Percentiles rank a stretch among this genome's conserved stretches.
These are phyloP conservation scores for Glyphotaelius pellucidus DNA, from an alignment of 2,888 invertebrate species.

Conservation along the genomic window DNA sequence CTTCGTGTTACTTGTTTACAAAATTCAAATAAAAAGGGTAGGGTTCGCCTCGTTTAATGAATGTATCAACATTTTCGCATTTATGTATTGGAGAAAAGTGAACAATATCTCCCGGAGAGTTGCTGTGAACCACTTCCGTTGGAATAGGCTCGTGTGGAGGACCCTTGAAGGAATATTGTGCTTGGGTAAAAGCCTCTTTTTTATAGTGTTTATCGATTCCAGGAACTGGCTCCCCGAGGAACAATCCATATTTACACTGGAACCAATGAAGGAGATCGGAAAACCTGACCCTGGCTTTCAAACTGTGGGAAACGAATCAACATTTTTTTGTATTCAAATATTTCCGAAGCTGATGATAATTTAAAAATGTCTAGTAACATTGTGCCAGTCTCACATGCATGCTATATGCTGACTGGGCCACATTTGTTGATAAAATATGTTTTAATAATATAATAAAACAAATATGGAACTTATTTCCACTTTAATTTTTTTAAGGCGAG, in stretches of 20 bases:
- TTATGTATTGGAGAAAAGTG: not conserved
- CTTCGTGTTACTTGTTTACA: too few species aligned
- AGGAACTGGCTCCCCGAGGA: constrained; percentile 3
- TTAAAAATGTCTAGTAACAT: not conserved
- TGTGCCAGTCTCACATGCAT: too few species aligned
- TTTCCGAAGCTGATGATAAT: too few species aligned
- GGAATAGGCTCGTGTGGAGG: not conserved
- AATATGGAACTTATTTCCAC: too few species aligned
- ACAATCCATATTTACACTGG: constrained; percentile 46
- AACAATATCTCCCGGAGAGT: not conserved
- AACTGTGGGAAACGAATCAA: not conserved
- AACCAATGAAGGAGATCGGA: constrained; percentile 9
- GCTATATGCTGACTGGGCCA: too few species aligned
- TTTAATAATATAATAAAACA: too few species aligned
- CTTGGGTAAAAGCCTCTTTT: not conserved
- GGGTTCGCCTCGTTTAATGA: not conserved
- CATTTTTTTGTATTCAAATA: not conserved
- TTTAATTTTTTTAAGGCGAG: too few species aligned
- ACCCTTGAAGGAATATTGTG: constrained; percentile 6
- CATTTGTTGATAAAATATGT: too few species aligned
- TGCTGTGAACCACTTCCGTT: not conserved
- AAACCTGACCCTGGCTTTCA: not conserved
- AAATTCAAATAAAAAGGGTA: too few species aligned
- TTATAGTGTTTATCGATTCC: constrained; percentile 33
- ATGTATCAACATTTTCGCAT: not conserved